These are phyloP conservation scores for Drosophila cognata DNA, from an alignment of 2,888 invertebrate genomes.

Conservation along the genomic window DNA sequence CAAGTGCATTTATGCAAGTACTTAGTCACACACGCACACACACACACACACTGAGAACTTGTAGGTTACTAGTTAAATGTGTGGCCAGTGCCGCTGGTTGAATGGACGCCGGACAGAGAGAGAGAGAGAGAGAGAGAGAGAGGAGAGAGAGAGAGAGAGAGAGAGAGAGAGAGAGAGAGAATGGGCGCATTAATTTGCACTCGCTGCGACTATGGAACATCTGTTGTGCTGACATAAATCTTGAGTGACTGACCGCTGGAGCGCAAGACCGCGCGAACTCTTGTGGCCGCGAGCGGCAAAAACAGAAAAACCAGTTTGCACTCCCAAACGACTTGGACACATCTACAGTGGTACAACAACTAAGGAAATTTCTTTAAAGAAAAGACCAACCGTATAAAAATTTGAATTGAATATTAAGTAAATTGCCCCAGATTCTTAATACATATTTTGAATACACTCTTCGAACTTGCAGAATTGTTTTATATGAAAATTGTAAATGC, in stretches of 20 bases:
- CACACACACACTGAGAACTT: constrained; percentile 40
- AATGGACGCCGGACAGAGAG: constrained; percentile 13
- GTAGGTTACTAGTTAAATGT: constrained; percentile 75
- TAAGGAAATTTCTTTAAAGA: neutral
- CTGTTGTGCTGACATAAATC: constrained; percentile 82
- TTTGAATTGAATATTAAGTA: neutral
- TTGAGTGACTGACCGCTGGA: constrained; percentile 81
- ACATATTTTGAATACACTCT: neutral
- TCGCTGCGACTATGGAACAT: constrained; percentile 62
- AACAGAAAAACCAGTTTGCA: constrained; percentile 40
- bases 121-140: neutral
- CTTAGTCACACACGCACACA: constrained; percentile 54
- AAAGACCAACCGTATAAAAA: neutral
- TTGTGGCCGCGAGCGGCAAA: constrained; percentile 57
- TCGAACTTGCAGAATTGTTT: neutral
- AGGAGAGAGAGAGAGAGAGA: neutral
- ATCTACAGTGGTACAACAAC: constrained; percentile 40
- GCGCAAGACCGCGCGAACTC: constrained; percentile 78
- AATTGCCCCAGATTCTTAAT: neutral
- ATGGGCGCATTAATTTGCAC: constrained; percentile 65
- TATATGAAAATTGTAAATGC: neutral
- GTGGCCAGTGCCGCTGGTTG: constrained; percentile 17
- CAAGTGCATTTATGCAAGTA: constrained; percentile 75
- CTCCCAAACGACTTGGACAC: constrained; percentile 1
- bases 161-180: neutral